Evolutionary conservation across 1,140 invertebrate genomes (phyloP).

Genomic region (Coenobita brevimanus): DNA sequence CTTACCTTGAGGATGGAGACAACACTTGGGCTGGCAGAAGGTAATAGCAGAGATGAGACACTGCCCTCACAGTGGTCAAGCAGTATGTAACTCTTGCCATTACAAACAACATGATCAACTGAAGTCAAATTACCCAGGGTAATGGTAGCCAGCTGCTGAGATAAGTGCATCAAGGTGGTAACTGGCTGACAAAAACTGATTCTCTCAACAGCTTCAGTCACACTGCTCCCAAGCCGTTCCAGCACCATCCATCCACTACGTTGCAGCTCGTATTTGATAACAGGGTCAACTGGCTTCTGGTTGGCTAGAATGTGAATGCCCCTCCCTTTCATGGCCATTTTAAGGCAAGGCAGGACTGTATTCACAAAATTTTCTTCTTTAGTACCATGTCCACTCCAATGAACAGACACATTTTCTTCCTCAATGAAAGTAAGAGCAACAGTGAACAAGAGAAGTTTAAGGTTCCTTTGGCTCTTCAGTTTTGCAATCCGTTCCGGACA

Average conservation of each 20-base stretch:
- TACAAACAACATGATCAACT: conserved; percentile 16
- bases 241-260: conserved; percentile 37
- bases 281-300: conserved; percentile 41
- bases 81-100: conserved; percentile 38
- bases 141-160: conserved; percentile 17
- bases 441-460: conserved; percentile 38
- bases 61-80: conserved; percentile 29
- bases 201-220: conserved; percentile 19
- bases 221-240: conserved; percentile 43
- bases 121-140: conserved; percentile 41
- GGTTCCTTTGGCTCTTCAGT: background rate
- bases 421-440: conserved; percentile 34
- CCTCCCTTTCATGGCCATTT: conserved; percentile 16
- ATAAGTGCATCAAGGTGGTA: conserved; percentile 12
- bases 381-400: conserved; percentile 34
- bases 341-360: conserved; percentile 16
- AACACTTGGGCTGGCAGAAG: conserved; percentile 17
- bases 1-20: conserved; percentile 38
- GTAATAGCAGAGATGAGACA: conserved; percentile 38
- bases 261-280: conserved; percentile 46
- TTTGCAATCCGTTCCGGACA: conserved; percentile 11
- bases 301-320: conserved; percentile 41
- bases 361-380: conserved; percentile 37
- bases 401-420: conserved; percentile 6
- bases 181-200: conserved; percentile 38